Base-by-base conservation (phyloP, 2,888 invertebrate species). In the Hydroisotoma schaefferi region DNA sequence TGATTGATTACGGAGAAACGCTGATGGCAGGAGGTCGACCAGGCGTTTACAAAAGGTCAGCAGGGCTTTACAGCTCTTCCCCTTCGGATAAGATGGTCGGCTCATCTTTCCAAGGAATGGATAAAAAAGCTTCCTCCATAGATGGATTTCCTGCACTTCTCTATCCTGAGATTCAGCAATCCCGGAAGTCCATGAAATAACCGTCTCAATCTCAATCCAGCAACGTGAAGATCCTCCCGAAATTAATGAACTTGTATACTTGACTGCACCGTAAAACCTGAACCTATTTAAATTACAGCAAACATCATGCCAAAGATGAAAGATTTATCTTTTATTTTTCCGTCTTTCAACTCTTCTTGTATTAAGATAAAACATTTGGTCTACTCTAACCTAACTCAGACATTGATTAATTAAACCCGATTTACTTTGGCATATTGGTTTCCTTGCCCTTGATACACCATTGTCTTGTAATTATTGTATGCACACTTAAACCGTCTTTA, bases 1-100 rank as follows among this genome's bases (percentile, higher is more conserved):
- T 40, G 55, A 27, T 46, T n/a, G 55, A 55, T 22, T 46, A 44
- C 18, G 44, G 54, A 48, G 65, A 65, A 4, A 37, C 57, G 29
- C 55, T 51, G 22, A 29, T 55, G 6, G 33, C 51, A 23, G 56
- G 56, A 28, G 56, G 55, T 23, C 51, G 61, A 10, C 55, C 58
- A 47, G 57, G 52, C 25, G 25, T 65, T 37, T 65, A 44, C 47
- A 65, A 65, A 23, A 20, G 65, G 27, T 58, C 65, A 12, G 29
- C 55, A 20, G 56, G 53, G 37, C 53, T n/a, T n/a, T n/a, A n/a
- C n/a, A n/a, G n/a, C n/a, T n/a, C n/a, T n/a, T n/a, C n/a, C n/a
- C 18, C n/a, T 43, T n/a, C 20, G 18, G 44, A 12, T 6, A 20
- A 20, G 18, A n/a, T 8, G 8, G 12, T 43, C n/a, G 44, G 8